phyloP scores from a whole-genome alignment of 2,888 invertebrate genomes.

The Adela reaumurella region DNA sequence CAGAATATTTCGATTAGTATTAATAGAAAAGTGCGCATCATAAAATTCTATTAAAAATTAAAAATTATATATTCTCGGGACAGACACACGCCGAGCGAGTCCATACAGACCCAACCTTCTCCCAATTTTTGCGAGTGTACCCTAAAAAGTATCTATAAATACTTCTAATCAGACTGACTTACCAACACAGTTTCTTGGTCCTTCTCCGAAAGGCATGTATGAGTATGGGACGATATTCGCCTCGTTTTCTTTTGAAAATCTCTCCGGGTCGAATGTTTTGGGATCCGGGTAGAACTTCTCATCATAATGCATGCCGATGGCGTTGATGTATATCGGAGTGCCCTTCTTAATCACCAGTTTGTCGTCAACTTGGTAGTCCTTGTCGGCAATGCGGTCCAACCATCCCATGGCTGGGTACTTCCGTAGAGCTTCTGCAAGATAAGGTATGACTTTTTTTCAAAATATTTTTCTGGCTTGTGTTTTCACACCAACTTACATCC shows the following conservation, averaged over 20 bases:
- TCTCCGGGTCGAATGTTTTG: constrained; percentile 40
- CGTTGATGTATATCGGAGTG: constrained; percentile 24
- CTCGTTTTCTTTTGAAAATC: constrained; percentile 57
- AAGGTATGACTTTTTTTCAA: too few relatives aligned
- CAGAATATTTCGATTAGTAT: too few relatives aligned
- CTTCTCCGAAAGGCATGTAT: constrained; percentile 55
- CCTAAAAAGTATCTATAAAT: too few relatives aligned
- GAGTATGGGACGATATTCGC: constrained; percentile 24
- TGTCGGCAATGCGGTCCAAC: constrained; percentile 15
- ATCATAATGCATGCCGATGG: background rate
- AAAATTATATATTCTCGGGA: too few relatives aligned
- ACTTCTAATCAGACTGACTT: constrained; percentile 7
- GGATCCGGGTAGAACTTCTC: constrained; percentile 38
- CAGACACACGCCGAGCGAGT: too few relatives aligned
- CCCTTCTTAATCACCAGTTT: constrained; percentile 22
- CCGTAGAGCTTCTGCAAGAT: constrained; percentile 19
- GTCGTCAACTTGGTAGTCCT: constrained; percentile 23
- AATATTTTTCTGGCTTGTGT: too few relatives aligned
- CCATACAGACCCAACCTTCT: too few relatives aligned
- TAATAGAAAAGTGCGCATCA: too few relatives aligned
- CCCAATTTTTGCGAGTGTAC: too few relatives aligned
- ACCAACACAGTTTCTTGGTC: constrained; percentile 63
- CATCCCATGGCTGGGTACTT: constrained; percentile 23
- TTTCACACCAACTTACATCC: too few relatives aligned
- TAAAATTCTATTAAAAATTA: too few relatives aligned